Base-by-base conservation (phyloP, 2,797 vertebrate genomes). In the Danionella dracula region DNA sequence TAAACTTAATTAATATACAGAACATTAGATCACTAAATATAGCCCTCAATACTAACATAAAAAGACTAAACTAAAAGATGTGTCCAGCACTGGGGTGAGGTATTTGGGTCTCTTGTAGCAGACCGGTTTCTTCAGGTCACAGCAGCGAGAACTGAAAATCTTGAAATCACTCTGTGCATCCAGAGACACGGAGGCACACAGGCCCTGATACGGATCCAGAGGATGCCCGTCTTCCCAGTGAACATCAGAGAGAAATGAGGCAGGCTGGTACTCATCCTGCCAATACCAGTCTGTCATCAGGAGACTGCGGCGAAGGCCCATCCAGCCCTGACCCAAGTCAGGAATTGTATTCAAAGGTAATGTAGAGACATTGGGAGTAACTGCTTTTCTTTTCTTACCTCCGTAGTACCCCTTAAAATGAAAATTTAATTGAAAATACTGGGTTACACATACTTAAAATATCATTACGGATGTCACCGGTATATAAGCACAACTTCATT, bases 261-360 rank as follows among this genome's bases (percentile, higher is more conserved):
- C n/a, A 12, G 4, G 0, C 2, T 31, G 15, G 8, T 17, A 8
- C 12, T 63, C 40, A 1, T 38, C 34, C 20, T 85, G 32, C 88
- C 88, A 89, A 80, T 87, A 88, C 86, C 85, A 90, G 0, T 76
- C 19, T 0, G 76, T 80, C 0, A 51, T 82, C 23, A 53, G 13
- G 1, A 85, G 75, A 68, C 78, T 83, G 1, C 78, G 81, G 0
- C 87, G 80, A 64, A 88, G 56, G 13, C 87, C 87, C 4, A 91
- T 82, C 89, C 89, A 90, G 4, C 60, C 72, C 2, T n/a, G 17
- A 31, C 0, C 0, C 23, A 6, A 27, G 23, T 27, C 23, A 27
- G 23, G 6, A 27, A n/a, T n/a, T n/a, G n/a, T n/a, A n/a, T n/a
- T n/a, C n/a, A n/a, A n/a, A n/a, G n/a, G n/a, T n/a, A n/a, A n/a